phyloP scores from a whole-genome alignment of 2,113 vertebrate species.

The Oncorhynchus gorbuscha region DNA sequence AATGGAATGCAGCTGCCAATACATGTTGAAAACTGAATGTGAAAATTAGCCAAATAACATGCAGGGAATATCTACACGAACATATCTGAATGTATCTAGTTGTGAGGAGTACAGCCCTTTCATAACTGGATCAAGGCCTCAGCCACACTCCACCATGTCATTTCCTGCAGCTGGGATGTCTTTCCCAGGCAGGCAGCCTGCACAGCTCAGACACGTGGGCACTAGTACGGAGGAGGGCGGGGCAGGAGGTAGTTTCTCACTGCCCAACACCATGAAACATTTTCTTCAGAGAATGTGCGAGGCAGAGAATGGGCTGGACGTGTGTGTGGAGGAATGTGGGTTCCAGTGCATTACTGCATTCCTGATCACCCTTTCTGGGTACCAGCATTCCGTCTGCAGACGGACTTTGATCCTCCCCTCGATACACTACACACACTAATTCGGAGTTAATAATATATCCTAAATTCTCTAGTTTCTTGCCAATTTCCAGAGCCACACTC shows the following conservation, averaged over 20 bases:
- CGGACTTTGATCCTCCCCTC: conserved; percentile 30
- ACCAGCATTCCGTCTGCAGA: conserved; percentile 26
- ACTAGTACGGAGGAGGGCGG: neutral
- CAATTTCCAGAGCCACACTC: neutral
- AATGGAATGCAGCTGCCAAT: too few species aligned
- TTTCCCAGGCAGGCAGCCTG: neutral
- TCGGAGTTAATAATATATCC: conserved; percentile 20
- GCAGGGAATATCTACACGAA: too few species aligned
- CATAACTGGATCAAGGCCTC: neutral
- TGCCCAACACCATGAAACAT: neutral
- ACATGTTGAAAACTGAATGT: neutral
- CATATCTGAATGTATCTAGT: neutral
- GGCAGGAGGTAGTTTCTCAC: neutral
- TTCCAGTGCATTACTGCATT: neutral
- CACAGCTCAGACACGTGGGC: neutral
- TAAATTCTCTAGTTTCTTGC: conserved; percentile 39
- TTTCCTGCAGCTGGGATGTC: neutral
- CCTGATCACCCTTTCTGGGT: conserved; percentile 2
- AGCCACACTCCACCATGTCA: neutral
- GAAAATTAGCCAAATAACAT: neutral
- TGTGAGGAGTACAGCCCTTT: neutral
- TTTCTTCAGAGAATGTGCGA: neutral
- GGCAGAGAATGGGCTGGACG: neutral
- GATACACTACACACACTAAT: neutral
- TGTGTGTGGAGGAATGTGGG: conserved; percentile 2